Evolutionary conservation across 2,113 vertebrate genomes (phyloP).

Genomic region (Sorex fumeus): DNA sequence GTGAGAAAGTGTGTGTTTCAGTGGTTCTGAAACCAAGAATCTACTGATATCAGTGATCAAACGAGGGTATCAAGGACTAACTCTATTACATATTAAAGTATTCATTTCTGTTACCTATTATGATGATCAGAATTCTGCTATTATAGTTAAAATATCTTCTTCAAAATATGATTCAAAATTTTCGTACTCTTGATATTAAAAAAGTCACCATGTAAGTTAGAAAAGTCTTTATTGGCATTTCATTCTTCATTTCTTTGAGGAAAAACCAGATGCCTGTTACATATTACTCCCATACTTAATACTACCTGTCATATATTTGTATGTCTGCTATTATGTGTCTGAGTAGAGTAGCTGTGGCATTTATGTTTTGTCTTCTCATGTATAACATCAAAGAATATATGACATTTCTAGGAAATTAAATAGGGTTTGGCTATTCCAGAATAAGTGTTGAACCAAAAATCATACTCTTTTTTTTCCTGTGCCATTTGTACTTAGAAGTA

Average conservation of each 20-base stretch:
- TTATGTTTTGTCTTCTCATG: slow-evolving; percentile 22
- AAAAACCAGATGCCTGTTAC: background rate
- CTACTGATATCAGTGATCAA: background rate
- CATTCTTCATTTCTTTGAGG: slow-evolving; percentile 45
- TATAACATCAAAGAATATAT: slow-evolving; percentile 39
- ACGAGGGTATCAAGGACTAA: background rate
- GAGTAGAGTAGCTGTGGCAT: background rate
- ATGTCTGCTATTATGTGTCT: background rate
- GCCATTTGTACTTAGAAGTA: slow-evolving; percentile 51
- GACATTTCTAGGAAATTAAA: slow-evolving; percentile 49
- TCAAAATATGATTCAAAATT: slow-evolving; percentile 62
- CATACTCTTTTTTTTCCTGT: background rate
- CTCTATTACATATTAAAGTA: background rate
- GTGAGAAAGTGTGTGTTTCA: background rate
- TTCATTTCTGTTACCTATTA: background rate
- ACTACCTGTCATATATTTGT: slow-evolving; percentile 36
- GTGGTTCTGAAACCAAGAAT: background rate
- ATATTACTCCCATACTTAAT: background rate
- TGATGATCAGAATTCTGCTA: slow-evolving; percentile 29
- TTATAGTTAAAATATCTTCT: background rate
- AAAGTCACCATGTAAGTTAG: slow-evolving; percentile 33
- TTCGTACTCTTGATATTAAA: slow-evolving; percentile 6
- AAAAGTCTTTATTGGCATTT: background rate
- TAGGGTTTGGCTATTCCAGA: slow-evolving; percentile 47
- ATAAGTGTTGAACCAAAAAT: slow-evolving; percentile 29